Base-by-base conservation (phyloP, 2,113 vertebrate genomes). In the Jacana jacana region DNA sequence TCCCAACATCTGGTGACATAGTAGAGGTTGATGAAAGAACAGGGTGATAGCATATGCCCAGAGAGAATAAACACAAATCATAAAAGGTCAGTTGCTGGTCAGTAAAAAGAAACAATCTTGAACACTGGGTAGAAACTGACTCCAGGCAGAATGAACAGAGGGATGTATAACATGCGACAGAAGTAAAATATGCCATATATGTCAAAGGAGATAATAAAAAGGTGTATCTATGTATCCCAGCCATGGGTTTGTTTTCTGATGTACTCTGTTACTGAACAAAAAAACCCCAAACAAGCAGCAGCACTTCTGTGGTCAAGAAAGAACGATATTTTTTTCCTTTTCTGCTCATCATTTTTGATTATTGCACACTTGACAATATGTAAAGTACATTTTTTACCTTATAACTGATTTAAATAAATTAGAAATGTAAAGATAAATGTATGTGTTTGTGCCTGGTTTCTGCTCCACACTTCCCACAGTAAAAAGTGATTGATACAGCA, bases 231-330 rank as follows among this genome's bases (percentile, higher is more conserved):
- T 55, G 8, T 35, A 54, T 60, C n/a, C 4, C 40, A 75, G 7
- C 5, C 40, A 48, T 14, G 6, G 18, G 24, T 81, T 5, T 18
- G 0, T 48, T 69, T 83, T 24, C 33, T 89, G 39, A 73, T 20
- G 4, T 61, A 2, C 6, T 73, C 19, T 14, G 10, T 46, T 80
- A 35, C 5, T 55, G 5, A 28, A n/a, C n/a, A n/a, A n/a, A n/a
- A n/a, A n/a, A n/a, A n/a, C n/a, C n/a, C n/a, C n/a, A 37, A 69
- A 55, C n/a, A 4, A 1, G 0, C 1, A 73, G 10, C 1, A 61
- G 5, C 10, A 44, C 5, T 7, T 39, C 17, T 64, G 14, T 44
- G 24, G 24, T 39, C 1, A 4, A 75, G 61, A 69, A 63, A 61
- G 42, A 85, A 14, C 2, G 20, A 14, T 54, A n/a, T 4, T 28